Conservation (phyloP, 2,113 vertebrate genomes). For the Salvelinus namaycush region DNA sequence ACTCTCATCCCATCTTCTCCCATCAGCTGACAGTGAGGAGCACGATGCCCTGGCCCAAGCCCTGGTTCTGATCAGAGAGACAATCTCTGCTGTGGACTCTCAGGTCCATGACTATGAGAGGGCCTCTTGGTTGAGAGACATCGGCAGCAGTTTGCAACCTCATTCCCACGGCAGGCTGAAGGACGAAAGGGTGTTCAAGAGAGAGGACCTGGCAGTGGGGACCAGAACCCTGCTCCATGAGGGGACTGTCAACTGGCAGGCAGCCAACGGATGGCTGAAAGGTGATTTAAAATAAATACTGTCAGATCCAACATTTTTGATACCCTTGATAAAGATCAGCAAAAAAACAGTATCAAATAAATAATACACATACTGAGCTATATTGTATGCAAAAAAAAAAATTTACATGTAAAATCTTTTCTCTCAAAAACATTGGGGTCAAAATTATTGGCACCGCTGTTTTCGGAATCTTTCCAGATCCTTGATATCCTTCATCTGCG, state of each 20-base stretch:
- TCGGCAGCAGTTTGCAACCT: conserved; percentile 79
- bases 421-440: too few species aligned
- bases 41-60: conserved; percentile 76
- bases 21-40: conserved; percentile 82
- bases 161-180: conserved; percentile 81
- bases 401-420: too few species aligned
- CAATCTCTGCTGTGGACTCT: conserved; percentile 82
- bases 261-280: conserved; percentile 82
- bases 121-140: conserved; percentile 78
- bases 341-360: too few species aligned
- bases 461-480: too few species aligned
- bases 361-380: too few species aligned
- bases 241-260: conserved; percentile 83
- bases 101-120: conserved; percentile 81
- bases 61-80: conserved; percentile 81
- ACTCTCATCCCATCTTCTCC: not conserved
- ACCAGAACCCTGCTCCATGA: conserved; percentile 76
- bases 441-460: too few species aligned
- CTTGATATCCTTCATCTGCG: too few species aligned
- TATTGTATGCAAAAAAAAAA: too few species aligned
- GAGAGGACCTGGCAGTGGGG: conserved; percentile 78
- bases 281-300: conserved; percentile 71
- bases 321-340: too few species aligned
- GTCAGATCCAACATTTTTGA: too few species aligned
- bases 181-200: conserved; percentile 78